Conservation (phyloP, 2,113 vertebrate species). For the Macroglossus sobrinus region DNA sequence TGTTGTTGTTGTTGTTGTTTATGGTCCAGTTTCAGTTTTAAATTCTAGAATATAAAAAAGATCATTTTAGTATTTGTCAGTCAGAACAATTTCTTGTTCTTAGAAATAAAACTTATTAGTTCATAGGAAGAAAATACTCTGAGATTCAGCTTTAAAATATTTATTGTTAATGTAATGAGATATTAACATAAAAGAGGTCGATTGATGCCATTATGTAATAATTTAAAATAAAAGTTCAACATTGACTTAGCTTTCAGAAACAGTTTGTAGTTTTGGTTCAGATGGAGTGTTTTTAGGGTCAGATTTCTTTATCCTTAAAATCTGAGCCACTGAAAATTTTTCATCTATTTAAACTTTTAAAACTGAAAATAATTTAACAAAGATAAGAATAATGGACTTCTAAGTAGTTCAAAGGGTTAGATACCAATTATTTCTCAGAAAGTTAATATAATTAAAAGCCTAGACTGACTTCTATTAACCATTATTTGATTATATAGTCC, state of each 20-base stretch:
- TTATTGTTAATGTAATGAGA: neutral
- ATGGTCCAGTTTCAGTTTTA: neutral
- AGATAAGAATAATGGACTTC: neutral
- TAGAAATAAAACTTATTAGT: neutral
- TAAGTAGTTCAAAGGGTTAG: neutral
- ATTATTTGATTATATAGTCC: neutral
- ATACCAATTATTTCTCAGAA: slow-evolving; percentile 9
- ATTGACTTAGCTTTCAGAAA: slow-evolving; percentile 8
- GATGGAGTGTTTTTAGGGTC: neutral
- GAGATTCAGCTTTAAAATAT: neutral
- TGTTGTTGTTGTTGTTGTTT: neutral
- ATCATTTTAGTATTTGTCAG: neutral
- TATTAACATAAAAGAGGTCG: neutral
- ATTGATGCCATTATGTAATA: neutral
- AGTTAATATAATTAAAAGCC: neutral
- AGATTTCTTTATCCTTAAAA: slow-evolving; percentile 31
- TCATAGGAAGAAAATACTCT: neutral
- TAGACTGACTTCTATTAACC: neutral
- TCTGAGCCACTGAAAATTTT: slow-evolving; percentile 29
- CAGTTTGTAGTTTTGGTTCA: neutral
- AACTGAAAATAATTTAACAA: slow-evolving; percentile 6
- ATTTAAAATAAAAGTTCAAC: neutral
- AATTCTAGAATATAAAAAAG: neutral
- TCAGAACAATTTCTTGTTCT: neutral
- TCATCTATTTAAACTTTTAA: neutral